Evolutionary conservation across 2,113 vertebrate genomes (phyloP).

Genomic region (Thymallus thymallus): DNA sequence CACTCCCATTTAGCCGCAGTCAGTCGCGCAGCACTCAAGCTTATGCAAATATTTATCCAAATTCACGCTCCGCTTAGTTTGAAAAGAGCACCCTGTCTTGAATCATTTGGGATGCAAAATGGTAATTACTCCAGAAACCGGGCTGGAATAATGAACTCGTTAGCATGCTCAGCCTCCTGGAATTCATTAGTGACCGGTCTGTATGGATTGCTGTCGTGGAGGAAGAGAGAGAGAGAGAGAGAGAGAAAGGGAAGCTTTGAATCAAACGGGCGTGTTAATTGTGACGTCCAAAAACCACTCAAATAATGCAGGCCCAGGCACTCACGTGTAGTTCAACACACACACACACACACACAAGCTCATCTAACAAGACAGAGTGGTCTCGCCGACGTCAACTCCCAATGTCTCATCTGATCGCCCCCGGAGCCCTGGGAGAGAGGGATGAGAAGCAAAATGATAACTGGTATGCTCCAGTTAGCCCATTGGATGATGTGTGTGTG

Average conservation of each 20-base stretch:
- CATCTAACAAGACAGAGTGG: constrained; percentile 32
- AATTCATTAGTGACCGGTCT: constrained; percentile 57
- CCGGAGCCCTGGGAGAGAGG: constrained; percentile 2
- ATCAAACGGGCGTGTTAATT: constrained; percentile 18
- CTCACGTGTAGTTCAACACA: neutral
- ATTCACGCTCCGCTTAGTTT: constrained; percentile 62
- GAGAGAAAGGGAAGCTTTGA: neutral
- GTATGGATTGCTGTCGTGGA: constrained; percentile 26
- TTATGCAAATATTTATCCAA: constrained; percentile 65
- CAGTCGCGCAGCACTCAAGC: neutral
- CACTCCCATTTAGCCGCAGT: no score
- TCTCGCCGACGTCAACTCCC: neutral
- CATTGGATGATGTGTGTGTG: constrained; percentile 7
- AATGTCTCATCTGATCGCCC: constrained; percentile 39
- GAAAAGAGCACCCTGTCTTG: constrained; percentile 55
- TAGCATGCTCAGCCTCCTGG: constrained; percentile 71
- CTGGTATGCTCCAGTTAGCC: neutral
- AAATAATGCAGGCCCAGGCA: neutral
- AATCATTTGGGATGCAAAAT: constrained; percentile 68
- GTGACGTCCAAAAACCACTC: constrained; percentile 14
- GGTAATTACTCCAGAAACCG: constrained; percentile 67
- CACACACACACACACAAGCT: constrained; percentile 10
- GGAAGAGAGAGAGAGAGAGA: neutral
- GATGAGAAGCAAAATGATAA: constrained; percentile 16
- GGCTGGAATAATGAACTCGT: constrained; percentile 69